Conservation (phyloP, 2,888 invertebrate genomes). For the Vesta saturnalis region DNA sequence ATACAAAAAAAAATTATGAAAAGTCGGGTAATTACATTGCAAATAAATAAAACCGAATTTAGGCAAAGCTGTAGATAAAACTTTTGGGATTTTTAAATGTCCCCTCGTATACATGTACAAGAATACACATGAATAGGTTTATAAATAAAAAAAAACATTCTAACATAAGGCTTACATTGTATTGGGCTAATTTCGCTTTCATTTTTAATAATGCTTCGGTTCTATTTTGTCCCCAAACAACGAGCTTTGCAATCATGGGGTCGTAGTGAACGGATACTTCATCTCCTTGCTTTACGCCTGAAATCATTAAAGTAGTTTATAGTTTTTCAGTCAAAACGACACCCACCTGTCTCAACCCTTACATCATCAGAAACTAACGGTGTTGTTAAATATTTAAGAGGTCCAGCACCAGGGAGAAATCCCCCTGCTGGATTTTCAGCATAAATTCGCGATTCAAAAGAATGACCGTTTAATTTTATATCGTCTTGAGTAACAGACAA, state of each 20-base stretch:
- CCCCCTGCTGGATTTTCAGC: conserved; percentile 87
- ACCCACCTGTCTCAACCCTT: conserved; percentile 86
- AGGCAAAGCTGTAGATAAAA: too few relatives aligned
- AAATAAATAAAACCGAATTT: too few relatives aligned
- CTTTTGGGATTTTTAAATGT: too few relatives aligned
- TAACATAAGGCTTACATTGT: conserved; percentile 81
- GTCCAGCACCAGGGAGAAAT: conserved; percentile 95
- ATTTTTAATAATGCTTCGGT: conserved; percentile 83
- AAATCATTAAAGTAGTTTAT: conserved; percentile 18
- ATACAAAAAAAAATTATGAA: too few relatives aligned
- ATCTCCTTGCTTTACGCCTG: conserved; percentile 85
- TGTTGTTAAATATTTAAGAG: conserved; percentile 77
- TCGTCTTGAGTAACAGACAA: conserved; percentile 85
- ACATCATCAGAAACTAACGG: conserved; percentile 73
- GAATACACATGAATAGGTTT: too few relatives aligned
- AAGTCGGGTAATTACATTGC: too few relatives aligned
- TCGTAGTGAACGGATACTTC: conserved; percentile 98
- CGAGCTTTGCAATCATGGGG: conserved; percentile 99
- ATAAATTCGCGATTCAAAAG: conserved; percentile 97
- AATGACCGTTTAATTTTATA: conserved; percentile 82
- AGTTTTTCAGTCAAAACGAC: too few relatives aligned
- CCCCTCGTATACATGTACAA: too few relatives aligned
- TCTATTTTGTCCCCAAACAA: conserved; percentile 93
- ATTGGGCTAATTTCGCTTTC: conserved; percentile 78
- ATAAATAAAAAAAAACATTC: too few relatives aligned